Conservation (phyloP, 2,797 vertebrate genomes). For the Chiloscyllium punctatum region DNA sequence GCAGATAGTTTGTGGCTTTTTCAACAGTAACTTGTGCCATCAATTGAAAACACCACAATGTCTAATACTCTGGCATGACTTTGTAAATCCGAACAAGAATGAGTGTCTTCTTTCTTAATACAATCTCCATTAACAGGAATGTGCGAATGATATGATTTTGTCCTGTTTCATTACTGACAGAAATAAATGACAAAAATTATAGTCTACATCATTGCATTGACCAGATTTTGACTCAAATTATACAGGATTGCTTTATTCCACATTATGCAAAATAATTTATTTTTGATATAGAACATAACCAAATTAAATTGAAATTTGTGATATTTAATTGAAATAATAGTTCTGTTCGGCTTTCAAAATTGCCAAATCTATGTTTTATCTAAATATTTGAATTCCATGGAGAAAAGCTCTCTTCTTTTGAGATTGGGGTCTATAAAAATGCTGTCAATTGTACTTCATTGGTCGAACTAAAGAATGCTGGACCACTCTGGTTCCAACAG, state of each 20-base stretch:
- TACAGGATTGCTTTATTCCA: neutral
- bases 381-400: neutral
- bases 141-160: constrained; percentile 1
- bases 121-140: neutral
- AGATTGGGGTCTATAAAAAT: neutral
- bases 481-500: neutral
- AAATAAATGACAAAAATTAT: neutral
- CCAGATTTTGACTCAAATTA: neutral
- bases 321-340: neutral
- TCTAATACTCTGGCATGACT: neutral
- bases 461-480: neutral
- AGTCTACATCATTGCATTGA: neutral
- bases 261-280: neutral
- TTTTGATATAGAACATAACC: neutral
- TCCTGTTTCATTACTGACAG: neutral
- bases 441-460: too few relatives aligned
- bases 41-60: neutral
- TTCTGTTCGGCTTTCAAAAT: neutral
- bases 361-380: neutral
- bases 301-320: neutral
- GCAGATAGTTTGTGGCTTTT: neutral
- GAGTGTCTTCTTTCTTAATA: neutral
- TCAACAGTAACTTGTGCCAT: neutral
- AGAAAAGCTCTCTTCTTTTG: neutral
- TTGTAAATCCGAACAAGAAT: neutral